phyloP scores from a whole-genome alignment of 2,113 vertebrate genomes.

The Ciconia boyciana region DNA sequence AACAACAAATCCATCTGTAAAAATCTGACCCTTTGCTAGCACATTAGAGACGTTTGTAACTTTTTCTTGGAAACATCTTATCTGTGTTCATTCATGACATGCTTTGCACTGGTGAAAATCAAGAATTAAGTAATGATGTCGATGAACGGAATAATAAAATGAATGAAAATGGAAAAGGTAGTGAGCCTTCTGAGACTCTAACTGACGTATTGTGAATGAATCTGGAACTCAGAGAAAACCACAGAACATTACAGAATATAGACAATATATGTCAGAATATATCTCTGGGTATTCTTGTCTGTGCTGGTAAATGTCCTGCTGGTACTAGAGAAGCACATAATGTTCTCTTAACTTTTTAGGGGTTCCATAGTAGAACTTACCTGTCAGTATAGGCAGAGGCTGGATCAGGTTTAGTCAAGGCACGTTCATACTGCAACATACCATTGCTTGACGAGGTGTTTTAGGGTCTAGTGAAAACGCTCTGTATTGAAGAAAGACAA shows the following conservation, averaged over 20 bases:
- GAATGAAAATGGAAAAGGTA: neutral
- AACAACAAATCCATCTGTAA: neutral
- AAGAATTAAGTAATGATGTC: neutral
- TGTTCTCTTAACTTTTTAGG: neutral
- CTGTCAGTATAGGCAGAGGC: neutral
- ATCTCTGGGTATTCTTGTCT: neutral
- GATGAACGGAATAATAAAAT: neutral
- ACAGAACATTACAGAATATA: neutral
- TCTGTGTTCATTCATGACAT: neutral
- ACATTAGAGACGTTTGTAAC: neutral
- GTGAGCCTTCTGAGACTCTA: neutral
- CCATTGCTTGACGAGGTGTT: neutral
- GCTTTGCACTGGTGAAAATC: neutral
- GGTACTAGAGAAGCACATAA: neutral
- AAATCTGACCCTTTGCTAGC: neutral
- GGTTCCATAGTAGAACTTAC: neutral
- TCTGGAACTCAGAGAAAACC: neutral
- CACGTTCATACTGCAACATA: neutral
- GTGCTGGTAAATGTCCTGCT: neutral
- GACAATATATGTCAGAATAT: neutral
- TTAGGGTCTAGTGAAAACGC: neutral
- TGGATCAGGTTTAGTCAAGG: neutral
- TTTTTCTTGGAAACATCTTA: neutral
- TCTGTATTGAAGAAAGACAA: neutral
- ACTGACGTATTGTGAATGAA: neutral